These are phyloP conservation scores for Maniola hyperantus DNA, from an alignment of 2,888 invertebrate species.

Conservation along the genomic window DNA sequence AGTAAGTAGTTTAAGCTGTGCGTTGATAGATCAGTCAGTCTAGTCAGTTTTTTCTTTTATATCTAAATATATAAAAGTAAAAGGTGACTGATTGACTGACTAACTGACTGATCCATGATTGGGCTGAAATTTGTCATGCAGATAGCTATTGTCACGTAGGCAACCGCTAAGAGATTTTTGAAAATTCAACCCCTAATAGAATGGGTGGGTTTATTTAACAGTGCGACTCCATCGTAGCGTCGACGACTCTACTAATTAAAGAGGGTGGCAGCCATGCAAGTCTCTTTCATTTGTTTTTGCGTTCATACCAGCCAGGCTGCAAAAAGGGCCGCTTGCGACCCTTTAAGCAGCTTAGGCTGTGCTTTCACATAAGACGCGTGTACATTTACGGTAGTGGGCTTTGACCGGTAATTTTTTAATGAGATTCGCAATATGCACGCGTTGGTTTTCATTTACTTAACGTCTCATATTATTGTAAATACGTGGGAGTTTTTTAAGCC, in stretches of 20 bases:
- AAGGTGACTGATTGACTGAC: no score
- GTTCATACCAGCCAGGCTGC: slow-evolving; percentile 34
- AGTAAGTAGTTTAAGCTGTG: no score
- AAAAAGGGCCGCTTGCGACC: slow-evolving; percentile 40
- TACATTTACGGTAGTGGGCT: slow-evolving; percentile 28
- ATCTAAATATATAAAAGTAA: no score
- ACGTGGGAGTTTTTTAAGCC: background rate
- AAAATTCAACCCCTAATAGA: no score
- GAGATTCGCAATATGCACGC: slow-evolving; percentile 15
- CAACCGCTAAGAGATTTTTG: no score
- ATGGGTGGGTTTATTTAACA: slow-evolving; percentile 39
- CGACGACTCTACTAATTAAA: slow-evolving; percentile 50
- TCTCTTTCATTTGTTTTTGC: slow-evolving; percentile 49
- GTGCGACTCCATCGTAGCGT: slow-evolving; percentile 35
- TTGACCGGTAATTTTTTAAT: slow-evolving; percentile 31
- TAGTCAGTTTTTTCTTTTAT: no score
- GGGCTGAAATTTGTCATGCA: no score
- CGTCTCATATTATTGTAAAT: background rate
- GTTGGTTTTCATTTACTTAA: slow-evolving; percentile 12
- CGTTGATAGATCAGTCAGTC: no score
- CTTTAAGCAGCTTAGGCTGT: slow-evolving; percentile 38
- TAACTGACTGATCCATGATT: no score
- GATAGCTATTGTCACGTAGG: no score
- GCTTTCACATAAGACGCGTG: slow-evolving; percentile 29
- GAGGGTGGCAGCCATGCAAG: slow-evolving; percentile 49